phyloP scores from a whole-genome alignment of 2,797 vertebrate genomes.

The Setipinna tenuifilis region DNA sequence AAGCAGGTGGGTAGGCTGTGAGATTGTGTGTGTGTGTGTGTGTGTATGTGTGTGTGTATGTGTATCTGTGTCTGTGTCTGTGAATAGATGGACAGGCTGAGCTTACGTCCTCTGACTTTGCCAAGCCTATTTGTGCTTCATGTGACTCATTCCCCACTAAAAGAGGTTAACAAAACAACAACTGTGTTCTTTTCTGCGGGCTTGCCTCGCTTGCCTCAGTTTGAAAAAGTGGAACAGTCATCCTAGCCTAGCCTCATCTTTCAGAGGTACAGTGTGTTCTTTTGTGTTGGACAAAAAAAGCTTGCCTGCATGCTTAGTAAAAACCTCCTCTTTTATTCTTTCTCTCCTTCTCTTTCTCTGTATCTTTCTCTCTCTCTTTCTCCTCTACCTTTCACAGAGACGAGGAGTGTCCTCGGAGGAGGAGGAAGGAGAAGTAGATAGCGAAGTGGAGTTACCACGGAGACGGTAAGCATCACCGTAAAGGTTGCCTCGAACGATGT shows the following conservation, averaged over 20 bases:
- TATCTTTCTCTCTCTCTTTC: not conserved
- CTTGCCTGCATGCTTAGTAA: conserved; percentile 1
- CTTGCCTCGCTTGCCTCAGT: not conserved
- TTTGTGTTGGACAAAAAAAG: not conserved
- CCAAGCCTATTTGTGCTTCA: not conserved
- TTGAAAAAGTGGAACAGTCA: not conserved
- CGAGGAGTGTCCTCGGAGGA: conserved; percentile 90
- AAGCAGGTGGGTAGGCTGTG: conserved; percentile 79
- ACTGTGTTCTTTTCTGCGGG: not conserved
- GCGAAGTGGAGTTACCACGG: conserved; percentile 88
- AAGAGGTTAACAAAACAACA: conserved; percentile 24
- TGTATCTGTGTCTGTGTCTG: too few relatives aligned
- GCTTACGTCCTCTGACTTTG: conserved; percentile 9
- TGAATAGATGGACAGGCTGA: not conserved
- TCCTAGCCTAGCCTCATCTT: not conserved
- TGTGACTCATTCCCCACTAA: conserved; percentile 1
- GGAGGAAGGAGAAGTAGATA: conserved; percentile 93
- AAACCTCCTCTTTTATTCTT: not conserved
- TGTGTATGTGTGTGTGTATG: not conserved
- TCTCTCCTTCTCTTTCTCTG: conserved; percentile 22
- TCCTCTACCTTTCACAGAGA: conserved; percentile 67
- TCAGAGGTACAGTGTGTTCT: not conserved
- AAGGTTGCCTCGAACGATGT: not conserved
- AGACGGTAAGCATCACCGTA: conserved; percentile 78
- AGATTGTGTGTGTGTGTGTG: conserved; percentile 11